Evolutionary conservation across 1,140 invertebrate species (phyloP), one percentile per base, ranked within the genome.

Genomic region (Drosophila lacteicornis): DNA sequence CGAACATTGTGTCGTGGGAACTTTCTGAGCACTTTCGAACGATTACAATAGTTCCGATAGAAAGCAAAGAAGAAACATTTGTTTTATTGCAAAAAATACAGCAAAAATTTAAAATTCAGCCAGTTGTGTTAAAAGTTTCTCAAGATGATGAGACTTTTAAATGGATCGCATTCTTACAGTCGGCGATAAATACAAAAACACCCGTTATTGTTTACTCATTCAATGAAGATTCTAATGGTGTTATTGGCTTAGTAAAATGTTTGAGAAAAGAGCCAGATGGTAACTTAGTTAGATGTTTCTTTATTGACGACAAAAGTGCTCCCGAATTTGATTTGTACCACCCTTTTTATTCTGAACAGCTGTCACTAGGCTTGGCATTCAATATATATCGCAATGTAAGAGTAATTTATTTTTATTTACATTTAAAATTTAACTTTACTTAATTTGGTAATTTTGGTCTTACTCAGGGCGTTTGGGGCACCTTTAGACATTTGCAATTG

Each of bases 221-320:
- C 92, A 94, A 94, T 70, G 95, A 96, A 65, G 92, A 92, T n/a
- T 91, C 94, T 2, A 97, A 94, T 93, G 98, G 98, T 33, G 93
- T 98, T 17, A 81, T 99, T 19, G 98, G 98, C 13, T 92, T 99
- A n/a, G 94, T 96, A 0, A 97, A 97, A 53, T 97, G 96, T 82
- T 74, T 97, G 1, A 93, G 95, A 67, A 95, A 94, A 82, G 96
- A 97, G 82, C 95, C 95, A 11, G 94, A 95, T 63, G 95, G 95
- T 57, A 94, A 95, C 71, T 93, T 95, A 12, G 92, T 95, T 5
- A 94, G 94, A 55, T 94, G 95, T 38, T 86, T 97, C 5, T 93
- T 96, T 12, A 95, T 97, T 46, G 93, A 95, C 75, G 96, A 96
- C 76, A 81, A 93, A 4, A 94, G 94, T 51, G 96, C 95, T 9